phyloP scores from a whole-genome alignment of 2,888 invertebrate genomes.

The Aphodius granarius region DNA sequence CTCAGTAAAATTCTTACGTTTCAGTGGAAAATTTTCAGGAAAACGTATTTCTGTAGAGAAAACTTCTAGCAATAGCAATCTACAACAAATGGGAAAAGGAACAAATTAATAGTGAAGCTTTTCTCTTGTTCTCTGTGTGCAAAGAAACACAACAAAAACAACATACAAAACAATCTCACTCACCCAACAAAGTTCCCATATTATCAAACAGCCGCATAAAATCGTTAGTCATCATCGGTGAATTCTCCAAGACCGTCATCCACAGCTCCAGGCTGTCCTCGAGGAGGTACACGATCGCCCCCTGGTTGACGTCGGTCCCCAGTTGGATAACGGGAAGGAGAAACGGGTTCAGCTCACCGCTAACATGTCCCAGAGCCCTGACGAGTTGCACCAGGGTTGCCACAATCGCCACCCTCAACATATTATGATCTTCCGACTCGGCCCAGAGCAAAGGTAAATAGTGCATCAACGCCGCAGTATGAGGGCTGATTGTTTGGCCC shows the following conservation, averaged over 20 bases:
- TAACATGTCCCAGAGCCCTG: slow-evolving; percentile 66
- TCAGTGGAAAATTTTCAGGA: neutral
- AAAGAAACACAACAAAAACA: neutral
- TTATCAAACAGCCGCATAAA: slow-evolving; percentile 75
- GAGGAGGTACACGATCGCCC: slow-evolving; percentile 84
- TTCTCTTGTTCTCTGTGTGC: no score
- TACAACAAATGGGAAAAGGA: neutral
- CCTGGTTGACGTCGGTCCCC: slow-evolving; percentile 77
- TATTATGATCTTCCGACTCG: slow-evolving; percentile 83
- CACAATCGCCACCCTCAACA: slow-evolving; percentile 89
- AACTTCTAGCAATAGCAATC: neutral
- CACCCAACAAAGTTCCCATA: slow-evolving; percentile 73
- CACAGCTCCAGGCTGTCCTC: slow-evolving; percentile 93
- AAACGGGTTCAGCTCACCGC: slow-evolving; percentile 61
- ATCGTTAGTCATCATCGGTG: slow-evolving; percentile 65
- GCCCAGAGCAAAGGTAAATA: slow-evolving; percentile 89
- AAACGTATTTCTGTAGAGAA: neutral
- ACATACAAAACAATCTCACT: slow-evolving; percentile 35
- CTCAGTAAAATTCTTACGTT: neutral
- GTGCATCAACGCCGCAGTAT: slow-evolving; percentile 70
- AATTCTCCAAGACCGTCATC: slow-evolving; percentile 80
- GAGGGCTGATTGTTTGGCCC: slow-evolving; percentile 72
- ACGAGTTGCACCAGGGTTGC: slow-evolving; percentile 85
- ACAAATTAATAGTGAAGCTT: no score
- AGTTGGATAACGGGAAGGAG: slow-evolving; percentile 68